A percentile compares a stretch with the other conserved stretches of the same genome.
These are phyloP conservation scores for Tachyglossus aculeatus DNA, from an alignment of 2,797 vertebrate species.

Conservation along the genomic window DNA sequence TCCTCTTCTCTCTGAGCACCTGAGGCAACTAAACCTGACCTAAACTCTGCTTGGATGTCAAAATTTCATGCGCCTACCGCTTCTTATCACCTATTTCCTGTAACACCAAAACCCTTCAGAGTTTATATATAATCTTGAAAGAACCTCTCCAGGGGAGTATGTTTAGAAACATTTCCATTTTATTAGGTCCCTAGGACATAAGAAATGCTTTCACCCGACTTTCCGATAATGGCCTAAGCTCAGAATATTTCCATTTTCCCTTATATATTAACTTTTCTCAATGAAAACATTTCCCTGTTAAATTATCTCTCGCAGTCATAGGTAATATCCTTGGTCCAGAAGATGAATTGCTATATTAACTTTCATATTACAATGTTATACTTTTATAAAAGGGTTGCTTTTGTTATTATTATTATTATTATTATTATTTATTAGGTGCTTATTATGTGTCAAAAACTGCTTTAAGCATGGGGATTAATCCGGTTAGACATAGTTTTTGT, in stretches of 20 bases:
- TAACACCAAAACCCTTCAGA: conserved; percentile 50
- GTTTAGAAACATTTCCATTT: conserved; percentile 41
- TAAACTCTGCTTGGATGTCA: too few species aligned
- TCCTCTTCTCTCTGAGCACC: too few species aligned
- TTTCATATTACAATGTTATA: conserved; percentile 8
- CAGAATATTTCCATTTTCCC: conserved; percentile 28
- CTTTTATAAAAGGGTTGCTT: neutral
- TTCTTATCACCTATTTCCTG: neutral
- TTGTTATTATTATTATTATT: neutral
- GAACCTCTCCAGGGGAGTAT: conserved; percentile 40
- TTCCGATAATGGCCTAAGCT: conserved; percentile 8
- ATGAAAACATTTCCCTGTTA: neutral
- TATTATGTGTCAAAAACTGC: too few species aligned
- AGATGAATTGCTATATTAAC: conserved; percentile 35
- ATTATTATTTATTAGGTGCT: neutral
- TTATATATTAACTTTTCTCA: conserved; percentile 24
- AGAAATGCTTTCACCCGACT: conserved; percentile 30
- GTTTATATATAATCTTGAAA: conserved; percentile 51
- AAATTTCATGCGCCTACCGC: neutral
- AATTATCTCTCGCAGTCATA: neutral
- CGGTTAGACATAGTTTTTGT: too few species aligned
- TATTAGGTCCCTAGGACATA: conserved; percentile 23
- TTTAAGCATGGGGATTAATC: too few species aligned
- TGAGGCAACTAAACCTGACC: too few species aligned
- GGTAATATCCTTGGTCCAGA: conserved; percentile 18